Base-by-base conservation (phyloP, 2,797 vertebrate species). In the Semotilus atromaculatus region DNA sequence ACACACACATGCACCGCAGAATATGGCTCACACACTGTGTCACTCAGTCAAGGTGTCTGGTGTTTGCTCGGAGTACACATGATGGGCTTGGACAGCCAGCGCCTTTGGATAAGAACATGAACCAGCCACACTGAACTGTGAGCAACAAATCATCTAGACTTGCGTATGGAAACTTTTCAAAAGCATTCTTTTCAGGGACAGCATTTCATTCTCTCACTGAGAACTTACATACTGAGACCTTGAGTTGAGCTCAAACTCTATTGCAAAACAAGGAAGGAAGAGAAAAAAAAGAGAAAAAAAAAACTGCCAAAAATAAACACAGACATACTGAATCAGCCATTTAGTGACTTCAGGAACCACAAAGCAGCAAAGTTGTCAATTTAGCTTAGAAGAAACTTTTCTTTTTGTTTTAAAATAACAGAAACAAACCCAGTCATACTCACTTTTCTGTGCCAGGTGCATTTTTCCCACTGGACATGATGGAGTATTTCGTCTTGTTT, bases 381-480 rank as follows among this genome's bases (percentile, higher is more conserved):
- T 36, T 36, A 8, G 5, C 29, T 74, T 2, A 75, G 19, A 2
- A 38, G 11, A 38, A 16, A 36, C 11, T 16, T 11, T 18, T 18
- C n/a, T 72, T 29, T 31, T 3, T 16, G 13, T 29, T 51, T 36
- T 2, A 4, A n/a, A 23, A 55, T 13, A 5, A 16, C 1, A 62
- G 13, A 40, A 38, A 31, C 16, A 31, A 31, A 23, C n/a, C 18
- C 23, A 23, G 36, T 62, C 45, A 51, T 8, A 94, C 95, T 95
- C 89, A 96, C 95, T 86, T 91, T 2, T 86, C 86, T 10, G 90
- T 88, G 82, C 89, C 91, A 93, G 88, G 87, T 89, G 92, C 89
- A 68, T 88, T 86, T 90, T 94, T 95, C 90, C 92, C 93, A 92
- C 92, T 92, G 91, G 95, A 95, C 95, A 96, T 96, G 91, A 31